phyloP scores from a whole-genome alignment of 2,888 invertebrate genomes.

The Ichneumoninae sp. region DNA sequence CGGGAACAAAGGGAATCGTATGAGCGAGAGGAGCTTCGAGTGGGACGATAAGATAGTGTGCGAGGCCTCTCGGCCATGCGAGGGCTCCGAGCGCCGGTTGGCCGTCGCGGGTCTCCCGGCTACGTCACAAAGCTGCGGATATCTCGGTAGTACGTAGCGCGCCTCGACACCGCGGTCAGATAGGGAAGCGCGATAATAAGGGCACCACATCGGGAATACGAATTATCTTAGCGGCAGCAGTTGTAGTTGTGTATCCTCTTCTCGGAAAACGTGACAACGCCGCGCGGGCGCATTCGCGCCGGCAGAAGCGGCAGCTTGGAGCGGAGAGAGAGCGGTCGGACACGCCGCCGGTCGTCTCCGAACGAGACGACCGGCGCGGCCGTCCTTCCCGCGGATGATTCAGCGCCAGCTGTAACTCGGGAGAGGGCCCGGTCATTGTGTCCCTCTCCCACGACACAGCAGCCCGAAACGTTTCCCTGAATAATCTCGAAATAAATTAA shows the following conservation, averaged over 20 bases:
- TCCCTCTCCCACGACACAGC: conserved; percentile 27
- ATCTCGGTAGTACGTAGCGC: conserved; percentile 25
- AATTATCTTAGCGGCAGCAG: conserved; percentile 18
- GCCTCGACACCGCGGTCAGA: not conserved
- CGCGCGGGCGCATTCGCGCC: conserved; percentile 34
- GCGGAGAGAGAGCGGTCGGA: conserved; percentile 50
- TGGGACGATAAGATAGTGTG: not conserved
- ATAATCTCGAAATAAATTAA: conserved; percentile 67
- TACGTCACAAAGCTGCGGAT: conserved; percentile 23
- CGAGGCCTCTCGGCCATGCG: not conserved
- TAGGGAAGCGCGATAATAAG: conserved; percentile 39
- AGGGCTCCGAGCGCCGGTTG: not conserved
- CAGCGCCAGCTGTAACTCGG: conserved; percentile 77
- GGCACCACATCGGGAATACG: conserved; percentile 23
- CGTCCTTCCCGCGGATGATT: conserved; percentile 73
- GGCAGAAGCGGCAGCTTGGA: conserved; percentile 14
- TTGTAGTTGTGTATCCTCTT: conserved; percentile 16
- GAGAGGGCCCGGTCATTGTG: conserved; percentile 33
- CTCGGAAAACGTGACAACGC: conserved; percentile 71
- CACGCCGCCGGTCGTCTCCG: conserved; percentile 49
- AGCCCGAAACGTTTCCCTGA: conserved; percentile 65
- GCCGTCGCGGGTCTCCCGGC: not conserved
- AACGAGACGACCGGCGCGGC: conserved; percentile 53
- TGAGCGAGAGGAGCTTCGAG: not conserved
- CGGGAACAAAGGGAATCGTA: conserved; percentile 52